phyloP scores from a whole-genome alignment of 2,888 invertebrate genomes.

The Drosophila macrospina region DNA sequence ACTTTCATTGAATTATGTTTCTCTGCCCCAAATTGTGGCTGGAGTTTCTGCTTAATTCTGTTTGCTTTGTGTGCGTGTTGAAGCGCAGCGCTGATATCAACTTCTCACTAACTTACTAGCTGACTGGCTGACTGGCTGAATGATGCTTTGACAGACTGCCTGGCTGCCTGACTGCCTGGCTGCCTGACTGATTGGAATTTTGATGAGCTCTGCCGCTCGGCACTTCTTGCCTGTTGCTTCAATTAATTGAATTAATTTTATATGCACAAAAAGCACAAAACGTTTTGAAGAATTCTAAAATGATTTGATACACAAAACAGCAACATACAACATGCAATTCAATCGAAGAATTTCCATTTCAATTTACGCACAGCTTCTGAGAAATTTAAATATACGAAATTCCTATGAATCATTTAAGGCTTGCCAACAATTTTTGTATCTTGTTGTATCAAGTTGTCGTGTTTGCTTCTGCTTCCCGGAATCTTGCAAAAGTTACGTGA shows the following conservation, averaged over 20 bases:
- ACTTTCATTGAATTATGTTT: constrained; percentile 58
- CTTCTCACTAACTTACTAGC: constrained; percentile 13
- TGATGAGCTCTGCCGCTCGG: constrained; percentile 21
- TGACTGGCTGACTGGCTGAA: constrained; percentile 13
- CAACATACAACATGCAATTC: neutral
- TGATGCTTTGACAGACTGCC: constrained; percentile 10
- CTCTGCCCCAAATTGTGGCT: constrained; percentile 31
- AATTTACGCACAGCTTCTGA: neutral
- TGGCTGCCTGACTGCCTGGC: constrained; percentile 15
- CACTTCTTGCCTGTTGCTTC: constrained; percentile 27
- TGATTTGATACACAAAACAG: neutral
- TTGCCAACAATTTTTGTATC: neutral
- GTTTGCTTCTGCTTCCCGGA: neutral
- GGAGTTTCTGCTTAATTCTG: constrained; percentile 47
- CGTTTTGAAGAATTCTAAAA: constrained; percentile 5
- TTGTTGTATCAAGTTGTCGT: neutral
- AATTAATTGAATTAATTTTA: constrained; percentile 42
- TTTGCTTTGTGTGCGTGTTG: constrained; percentile 53
- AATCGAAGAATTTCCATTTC: constrained; percentile 26
- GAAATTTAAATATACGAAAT: constrained; percentile 11
- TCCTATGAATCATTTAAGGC: neutral
- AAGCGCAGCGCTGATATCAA: constrained; percentile 23
- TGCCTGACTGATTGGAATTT: constrained; percentile 26
- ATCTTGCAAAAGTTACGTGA: neutral
- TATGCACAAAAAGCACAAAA: constrained; percentile 5